A percentile compares a stretch with the other conserved stretches of the same genome.
Conservation (phyloP, 2,113 vertebrate species). For the Antechinus stuartii region DNA sequence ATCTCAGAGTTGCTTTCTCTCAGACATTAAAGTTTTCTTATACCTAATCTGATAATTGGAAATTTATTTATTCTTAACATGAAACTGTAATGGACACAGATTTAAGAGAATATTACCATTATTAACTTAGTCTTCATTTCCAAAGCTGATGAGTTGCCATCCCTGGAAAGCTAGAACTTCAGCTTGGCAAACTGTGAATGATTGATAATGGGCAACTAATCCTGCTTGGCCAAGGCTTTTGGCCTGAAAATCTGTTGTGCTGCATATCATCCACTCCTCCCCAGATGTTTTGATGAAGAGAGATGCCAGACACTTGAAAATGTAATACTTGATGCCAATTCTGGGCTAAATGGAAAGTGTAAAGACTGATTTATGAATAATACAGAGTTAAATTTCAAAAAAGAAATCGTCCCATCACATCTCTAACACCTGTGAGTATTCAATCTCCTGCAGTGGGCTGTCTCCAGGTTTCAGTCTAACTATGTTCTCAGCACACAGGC, state of each 20-base stretch:
- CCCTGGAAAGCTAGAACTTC: slow-evolving; percentile 65
- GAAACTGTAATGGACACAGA: not conserved
- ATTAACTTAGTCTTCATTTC: slow-evolving; percentile 57
- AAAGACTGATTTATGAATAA: slow-evolving; percentile 12
- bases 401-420: not conserved
- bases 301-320: slow-evolving; percentile 74
- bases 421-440: not conserved
- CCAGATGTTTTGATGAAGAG: slow-evolving; percentile 77
- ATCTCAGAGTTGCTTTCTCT: not conserved
- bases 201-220: slow-evolving; percentile 70
- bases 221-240: slow-evolving; percentile 63
- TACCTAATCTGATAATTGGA: not conserved
- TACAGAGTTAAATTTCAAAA: not conserved
- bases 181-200: slow-evolving; percentile 49
- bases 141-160: accelerated
- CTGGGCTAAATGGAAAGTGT: slow-evolving; percentile 39
- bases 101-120: slow-evolving; percentile 2
- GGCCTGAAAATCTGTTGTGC: slow-evolving; percentile 61
- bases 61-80: not conserved
- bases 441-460: not conserved
- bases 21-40: not conserved
- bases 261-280: slow-evolving; percentile 64
- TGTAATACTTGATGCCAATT: slow-evolving; percentile 51
- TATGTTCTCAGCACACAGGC: not conserved
- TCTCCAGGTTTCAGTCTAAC: not conserved